These are phyloP conservation scores for Megaceryle alcyon DNA, from an alignment of 2,797 vertebrate genomes.

Conservation along the genomic window DNA sequence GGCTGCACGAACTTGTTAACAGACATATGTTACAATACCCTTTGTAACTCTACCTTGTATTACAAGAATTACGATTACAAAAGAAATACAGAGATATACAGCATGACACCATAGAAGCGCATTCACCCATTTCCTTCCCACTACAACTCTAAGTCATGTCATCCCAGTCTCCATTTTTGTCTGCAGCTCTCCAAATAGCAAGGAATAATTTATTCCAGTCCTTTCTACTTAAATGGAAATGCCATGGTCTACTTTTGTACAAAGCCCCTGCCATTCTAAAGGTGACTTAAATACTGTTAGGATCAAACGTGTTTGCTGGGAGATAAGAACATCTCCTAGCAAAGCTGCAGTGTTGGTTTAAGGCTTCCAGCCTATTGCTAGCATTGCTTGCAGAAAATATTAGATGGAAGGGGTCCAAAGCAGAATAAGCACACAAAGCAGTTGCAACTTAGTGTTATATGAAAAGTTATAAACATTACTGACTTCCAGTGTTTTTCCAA, in stretches of 20 bases:
- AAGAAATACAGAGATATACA: not conserved
- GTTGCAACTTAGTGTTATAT: not conserved
- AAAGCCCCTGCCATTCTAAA: not conserved
- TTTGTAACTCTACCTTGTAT: not conserved
- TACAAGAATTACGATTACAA: not conserved
- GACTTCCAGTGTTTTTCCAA: not conserved
- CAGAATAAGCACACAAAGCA: not conserved
- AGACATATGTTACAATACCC: fast-evolving
- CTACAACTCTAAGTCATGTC: fast-evolving
- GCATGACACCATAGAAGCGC: fast-evolving
- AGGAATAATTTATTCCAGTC: not conserved
- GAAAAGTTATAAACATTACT: not conserved
- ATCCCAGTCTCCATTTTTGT: not conserved
- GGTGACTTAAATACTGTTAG: not conserved
- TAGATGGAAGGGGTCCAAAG: not conserved
- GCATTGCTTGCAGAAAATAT: not conserved
- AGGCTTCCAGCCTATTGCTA: not conserved
- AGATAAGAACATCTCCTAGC: not conserved
- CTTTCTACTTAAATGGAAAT: not conserved
- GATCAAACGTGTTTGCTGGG: not conserved
- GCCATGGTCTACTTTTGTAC: no score
- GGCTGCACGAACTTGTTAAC: not conserved
- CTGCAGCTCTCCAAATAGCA: not conserved
- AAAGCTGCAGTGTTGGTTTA: not conserved
- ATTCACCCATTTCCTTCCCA: not conserved